phyloP scores from a whole-genome alignment of 2,797 vertebrate genomes.

The Tokudaia muenninki region DNA sequence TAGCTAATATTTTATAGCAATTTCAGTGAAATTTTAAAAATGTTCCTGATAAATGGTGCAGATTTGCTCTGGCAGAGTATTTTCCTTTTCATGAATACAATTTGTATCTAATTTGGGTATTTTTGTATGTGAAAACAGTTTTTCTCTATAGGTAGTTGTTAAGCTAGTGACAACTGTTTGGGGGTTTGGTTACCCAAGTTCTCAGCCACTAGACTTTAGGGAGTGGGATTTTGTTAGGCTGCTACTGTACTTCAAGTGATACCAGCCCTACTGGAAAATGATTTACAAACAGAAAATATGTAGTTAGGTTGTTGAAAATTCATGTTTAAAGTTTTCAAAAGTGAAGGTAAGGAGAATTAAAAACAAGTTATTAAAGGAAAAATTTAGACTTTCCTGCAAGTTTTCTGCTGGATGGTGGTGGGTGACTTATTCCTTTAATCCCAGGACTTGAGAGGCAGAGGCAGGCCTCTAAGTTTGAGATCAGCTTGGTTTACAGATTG shows the following conservation, averaged over 20 bases:
- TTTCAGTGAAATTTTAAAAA: conserved; percentile 61
- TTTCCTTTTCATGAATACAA: conserved; percentile 59
- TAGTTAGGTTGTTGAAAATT: conserved; percentile 67
- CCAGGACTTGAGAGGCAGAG: too few relatives aligned
- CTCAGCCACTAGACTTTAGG: conserved; percentile 61
- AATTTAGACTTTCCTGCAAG: neutral
- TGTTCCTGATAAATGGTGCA: conserved; percentile 24
- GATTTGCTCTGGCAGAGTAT: conserved; percentile 22
- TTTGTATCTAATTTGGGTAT: conserved; percentile 66
- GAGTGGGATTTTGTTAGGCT: conserved; percentile 63
- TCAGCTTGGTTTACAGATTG: neutral
- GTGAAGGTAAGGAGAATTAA: conserved; percentile 32
- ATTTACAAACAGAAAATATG: conserved; percentile 63
- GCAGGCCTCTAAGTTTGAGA: neutral
- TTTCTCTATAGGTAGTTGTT: conserved; percentile 55
- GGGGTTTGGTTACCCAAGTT: conserved; percentile 68
- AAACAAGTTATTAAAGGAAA: conserved; percentile 60
- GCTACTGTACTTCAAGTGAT: conserved; percentile 33
- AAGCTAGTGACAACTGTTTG: conserved; percentile 51
- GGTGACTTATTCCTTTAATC: neutral
- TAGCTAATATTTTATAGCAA: conserved; percentile 53
- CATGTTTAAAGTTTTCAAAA: conserved; percentile 61
- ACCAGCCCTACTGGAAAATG: conserved; percentile 62
- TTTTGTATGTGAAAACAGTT: conserved; percentile 67
- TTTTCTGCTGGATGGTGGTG: neutral